Evolutionary conservation across 1,140 invertebrate genomes (phyloP).

Genomic region (Apis cerana): DNA sequence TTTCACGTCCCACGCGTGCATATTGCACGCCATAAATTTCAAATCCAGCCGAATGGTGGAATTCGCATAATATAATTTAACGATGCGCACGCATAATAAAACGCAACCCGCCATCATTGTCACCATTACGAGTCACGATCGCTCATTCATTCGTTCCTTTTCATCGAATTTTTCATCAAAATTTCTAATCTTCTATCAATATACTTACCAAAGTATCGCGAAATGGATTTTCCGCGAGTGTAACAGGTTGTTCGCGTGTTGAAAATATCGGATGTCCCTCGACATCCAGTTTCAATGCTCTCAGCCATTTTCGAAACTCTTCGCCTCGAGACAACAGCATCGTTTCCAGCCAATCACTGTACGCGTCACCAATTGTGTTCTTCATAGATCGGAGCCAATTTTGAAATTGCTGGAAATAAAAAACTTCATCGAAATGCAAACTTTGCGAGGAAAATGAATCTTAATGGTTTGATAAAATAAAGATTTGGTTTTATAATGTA

Average conservation of each 20-base stretch:
- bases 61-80: neutral
- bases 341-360: conserved; percentile 60
- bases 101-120: neutral
- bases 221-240: conserved; percentile 23
- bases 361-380: conserved; percentile 53
- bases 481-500: neutral
- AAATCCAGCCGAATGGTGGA: neutral
- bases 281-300: neutral
- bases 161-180: neutral
- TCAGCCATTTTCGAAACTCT: conserved; percentile 66
- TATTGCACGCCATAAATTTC: neutral
- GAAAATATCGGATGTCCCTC: neutral
- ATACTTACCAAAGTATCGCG: conserved; percentile 6
- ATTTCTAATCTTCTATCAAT: neutral
- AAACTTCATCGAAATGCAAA: neutral
- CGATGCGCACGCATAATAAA: neutral
- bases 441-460: too few relatives aligned
- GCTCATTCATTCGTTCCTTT: neutral
- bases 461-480: neutral
- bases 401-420: conserved; percentile 61
- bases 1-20: too few relatives aligned
- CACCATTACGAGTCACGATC: neutral
- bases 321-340: conserved; percentile 53
- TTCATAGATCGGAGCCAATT: conserved; percentile 66
- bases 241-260: neutral